These are phyloP conservation scores for Erebia aethiops DNA, from an alignment of 2,888 invertebrate species.

Conservation along the genomic window DNA sequence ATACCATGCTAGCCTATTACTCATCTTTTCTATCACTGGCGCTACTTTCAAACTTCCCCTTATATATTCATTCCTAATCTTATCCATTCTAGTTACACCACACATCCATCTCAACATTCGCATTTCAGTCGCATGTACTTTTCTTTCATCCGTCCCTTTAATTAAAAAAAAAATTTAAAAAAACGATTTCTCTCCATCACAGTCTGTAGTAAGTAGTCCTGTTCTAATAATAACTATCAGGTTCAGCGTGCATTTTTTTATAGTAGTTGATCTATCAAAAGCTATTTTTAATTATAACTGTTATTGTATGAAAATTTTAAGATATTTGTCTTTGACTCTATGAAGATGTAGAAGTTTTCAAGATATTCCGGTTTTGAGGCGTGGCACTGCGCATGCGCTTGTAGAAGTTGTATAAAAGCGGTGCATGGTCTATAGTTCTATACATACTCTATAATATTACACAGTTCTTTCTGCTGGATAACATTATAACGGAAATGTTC, in stretches of 20 bases:
- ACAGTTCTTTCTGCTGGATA: neutral
- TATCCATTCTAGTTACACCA: too few relatives aligned
- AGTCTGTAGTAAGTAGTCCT: neutral
- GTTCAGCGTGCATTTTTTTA: neutral
- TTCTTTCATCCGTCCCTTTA: too few relatives aligned
- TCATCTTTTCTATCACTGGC: too few relatives aligned
- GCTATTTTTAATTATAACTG: slow-evolving; percentile 13
- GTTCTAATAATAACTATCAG: neutral
- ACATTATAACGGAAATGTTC: too few relatives aligned
- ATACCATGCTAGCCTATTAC: too few relatives aligned
- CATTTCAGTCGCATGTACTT: too few relatives aligned
- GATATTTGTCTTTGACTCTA: neutral
- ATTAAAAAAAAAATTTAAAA: too few relatives aligned
- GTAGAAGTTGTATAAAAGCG: slow-evolving; percentile 3
- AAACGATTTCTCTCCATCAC: neutral
- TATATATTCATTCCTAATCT: too few relatives aligned
- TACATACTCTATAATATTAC: neutral
- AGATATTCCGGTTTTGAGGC: slow-evolving; percentile 21
- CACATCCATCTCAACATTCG: too few relatives aligned
- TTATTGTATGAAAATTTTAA: slow-evolving; percentile 5
- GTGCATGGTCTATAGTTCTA: neutral
- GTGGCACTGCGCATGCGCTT: neutral
- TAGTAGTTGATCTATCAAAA: neutral
- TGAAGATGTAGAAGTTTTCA: slow-evolving; percentile 11
- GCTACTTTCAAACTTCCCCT: too few relatives aligned